Evolutionary conservation across 2,888 invertebrate species (phyloP), one percentile per base, ranked within the genome.

Genomic region (Pollenia angustigena): DNA sequence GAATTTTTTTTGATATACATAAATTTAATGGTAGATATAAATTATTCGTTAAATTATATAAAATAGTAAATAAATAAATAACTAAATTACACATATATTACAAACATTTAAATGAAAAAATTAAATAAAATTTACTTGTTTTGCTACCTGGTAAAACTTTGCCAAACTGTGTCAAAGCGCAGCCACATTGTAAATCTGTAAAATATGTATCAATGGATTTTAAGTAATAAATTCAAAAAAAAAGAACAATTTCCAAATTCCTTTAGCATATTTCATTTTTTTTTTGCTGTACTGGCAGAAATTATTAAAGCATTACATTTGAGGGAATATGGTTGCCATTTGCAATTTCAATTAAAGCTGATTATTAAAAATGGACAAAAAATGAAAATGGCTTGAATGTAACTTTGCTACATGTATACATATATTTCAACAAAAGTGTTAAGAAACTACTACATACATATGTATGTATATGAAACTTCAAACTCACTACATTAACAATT

Each of bases 141-240:
- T 79, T 75, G 79, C 87, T 92, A 92, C 92, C 92, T 92, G 91
- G 92, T 86, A 89, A 88, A 89, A 89, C 89, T 90, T 92, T 91
- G 90, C 92, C 92, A 88, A 91, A 92, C 89, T 91, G 91, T 83
- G 92, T 90, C 87, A 92, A 91, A 86, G 92, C 90, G 90, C 92
- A 92, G 90, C 92, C 92, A 90, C 92, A 92, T 89, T 92, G 92
- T 84, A 91, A 88, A 92, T 91, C 92, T 92, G 92, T 87, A 92
- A 92, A 32, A 80, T 56, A 64, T 71, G 54, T 69, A 32, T 76
- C 64, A 81, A 66, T 72, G 56, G 48, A 48, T 44, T 52, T 46
- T 11, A 0, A 52, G 50, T 40, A 50, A 40, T 2, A 4, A 16
- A 44, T n/a, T 56, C n/a, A 14, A 4, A 54, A 44, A 64, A 18